Conservation (phyloP, 2,888 invertebrate species). For the Nomada flava region DNA sequence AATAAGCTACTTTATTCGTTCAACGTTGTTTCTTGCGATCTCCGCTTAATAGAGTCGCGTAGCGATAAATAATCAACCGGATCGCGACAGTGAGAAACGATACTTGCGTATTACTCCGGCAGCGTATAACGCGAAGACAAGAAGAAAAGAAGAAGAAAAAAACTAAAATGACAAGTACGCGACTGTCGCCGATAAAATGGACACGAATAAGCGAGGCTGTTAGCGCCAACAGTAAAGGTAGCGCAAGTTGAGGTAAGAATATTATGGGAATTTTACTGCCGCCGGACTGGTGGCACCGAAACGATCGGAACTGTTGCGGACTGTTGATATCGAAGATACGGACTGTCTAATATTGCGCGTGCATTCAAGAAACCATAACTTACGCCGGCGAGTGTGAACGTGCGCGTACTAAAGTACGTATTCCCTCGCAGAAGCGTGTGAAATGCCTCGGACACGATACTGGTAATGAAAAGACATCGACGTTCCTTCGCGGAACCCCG, state of each 20-base stretch:
- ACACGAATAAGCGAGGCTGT: slow-evolving; percentile 49
- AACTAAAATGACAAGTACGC: slow-evolving; percentile 20
- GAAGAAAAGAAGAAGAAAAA: not conserved
- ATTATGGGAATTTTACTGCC: slow-evolving; percentile 72
- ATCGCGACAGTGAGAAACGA: slow-evolving; percentile 8
- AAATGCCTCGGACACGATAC: slow-evolving; percentile 4
- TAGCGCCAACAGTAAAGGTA: slow-evolving; percentile 66
- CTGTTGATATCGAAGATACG: slow-evolving; percentile 36
- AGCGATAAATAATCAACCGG: slow-evolving; percentile 4
- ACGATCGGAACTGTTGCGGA: slow-evolving; percentile 49
- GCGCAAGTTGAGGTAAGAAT: slow-evolving; percentile 81
- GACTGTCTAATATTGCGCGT: slow-evolving; percentile 27
- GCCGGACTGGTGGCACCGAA: slow-evolving; percentile 65
- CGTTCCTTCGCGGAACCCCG: not conserved
- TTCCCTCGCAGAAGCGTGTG: slow-evolving; percentile 5
- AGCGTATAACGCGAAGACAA: not conserved
- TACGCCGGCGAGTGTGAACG: slow-evolving; percentile 12
- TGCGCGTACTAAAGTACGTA: slow-evolving; percentile 11
- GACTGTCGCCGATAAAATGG: slow-evolving; percentile 30
- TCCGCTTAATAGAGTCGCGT: not conserved
- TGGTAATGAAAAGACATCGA: slow-evolving; percentile 12
- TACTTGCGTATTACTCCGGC: slow-evolving; percentile 5
- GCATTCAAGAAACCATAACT: slow-evolving; percentile 38
- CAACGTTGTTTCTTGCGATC: not conserved
- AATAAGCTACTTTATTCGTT: not conserved